Evolutionary conservation across 2,113 vertebrate genomes (phyloP).

Genomic region (Naja naja): DNA sequence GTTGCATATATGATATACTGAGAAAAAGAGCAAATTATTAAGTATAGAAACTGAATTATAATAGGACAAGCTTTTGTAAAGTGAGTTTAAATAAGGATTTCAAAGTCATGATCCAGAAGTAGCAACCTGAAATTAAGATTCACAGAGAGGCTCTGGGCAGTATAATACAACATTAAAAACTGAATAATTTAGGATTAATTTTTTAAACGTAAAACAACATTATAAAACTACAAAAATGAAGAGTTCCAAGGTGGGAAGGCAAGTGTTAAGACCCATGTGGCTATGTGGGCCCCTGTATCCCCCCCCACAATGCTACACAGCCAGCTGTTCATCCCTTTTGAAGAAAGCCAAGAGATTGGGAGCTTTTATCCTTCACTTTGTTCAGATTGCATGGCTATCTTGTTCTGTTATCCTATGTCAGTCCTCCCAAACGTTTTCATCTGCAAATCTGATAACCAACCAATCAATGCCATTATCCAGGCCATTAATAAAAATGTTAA

Average conservation of each 20-base stretch:
- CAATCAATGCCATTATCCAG: background rate
- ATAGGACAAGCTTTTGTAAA: fast-evolving
- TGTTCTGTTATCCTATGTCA: background rate
- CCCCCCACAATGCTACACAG: background rate
- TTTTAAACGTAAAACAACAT: background rate
- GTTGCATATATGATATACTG: background rate
- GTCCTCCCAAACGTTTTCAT: background rate
- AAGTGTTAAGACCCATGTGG: background rate
- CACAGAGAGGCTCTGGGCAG: background rate
- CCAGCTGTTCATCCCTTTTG: background rate
- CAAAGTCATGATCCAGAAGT: background rate
- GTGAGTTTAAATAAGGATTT: background rate
- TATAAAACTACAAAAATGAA: background rate
- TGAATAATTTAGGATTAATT: background rate
- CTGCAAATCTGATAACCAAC: background rate
- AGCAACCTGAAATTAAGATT: background rate
- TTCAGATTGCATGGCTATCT: background rate
- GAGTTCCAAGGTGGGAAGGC: background rate
- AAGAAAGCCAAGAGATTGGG: background rate
- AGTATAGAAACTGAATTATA: background rate
- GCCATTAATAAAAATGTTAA: background rate
- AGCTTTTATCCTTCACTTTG: background rate
- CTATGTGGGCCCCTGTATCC: background rate
- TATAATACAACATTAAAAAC: background rate
- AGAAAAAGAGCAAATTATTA: background rate